Conservation (phyloP, 2,888 invertebrate species). For the Aradus depressus region DNA sequence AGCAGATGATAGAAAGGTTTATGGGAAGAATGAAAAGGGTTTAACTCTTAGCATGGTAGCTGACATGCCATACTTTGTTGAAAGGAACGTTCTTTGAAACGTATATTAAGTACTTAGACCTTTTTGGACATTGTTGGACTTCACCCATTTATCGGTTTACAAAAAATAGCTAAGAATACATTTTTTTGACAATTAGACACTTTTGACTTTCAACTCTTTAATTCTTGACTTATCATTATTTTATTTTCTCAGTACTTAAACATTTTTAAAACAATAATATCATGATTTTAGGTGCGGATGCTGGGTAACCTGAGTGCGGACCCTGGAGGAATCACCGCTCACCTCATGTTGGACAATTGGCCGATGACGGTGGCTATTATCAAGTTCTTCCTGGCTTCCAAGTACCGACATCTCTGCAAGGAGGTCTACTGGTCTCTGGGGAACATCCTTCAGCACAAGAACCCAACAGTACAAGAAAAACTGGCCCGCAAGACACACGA, state of each 20-base stretch:
- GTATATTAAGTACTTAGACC: no score
- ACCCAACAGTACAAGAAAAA: neutral
- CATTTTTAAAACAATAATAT: no score
- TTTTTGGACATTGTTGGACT: no score
- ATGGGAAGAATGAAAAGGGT: no score
- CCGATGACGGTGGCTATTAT: neutral
- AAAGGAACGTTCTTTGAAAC: no score
- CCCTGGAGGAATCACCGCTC: constrained; percentile 9
- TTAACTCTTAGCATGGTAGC: no score
- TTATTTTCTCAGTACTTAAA: no score
- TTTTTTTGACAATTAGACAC: neutral
- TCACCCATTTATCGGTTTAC: no score
- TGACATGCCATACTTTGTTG: no score
- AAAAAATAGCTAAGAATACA: no score
- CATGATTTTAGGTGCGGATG: constrained; percentile 9
- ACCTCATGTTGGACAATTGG: constrained; percentile 7
- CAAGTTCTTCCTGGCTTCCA: constrained; percentile 7
- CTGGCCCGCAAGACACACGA: neutral
- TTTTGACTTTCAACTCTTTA: neutral
- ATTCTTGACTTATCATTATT: neutral
- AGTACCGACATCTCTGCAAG: constrained; percentile 10
- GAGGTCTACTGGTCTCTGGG: constrained; percentile 18
- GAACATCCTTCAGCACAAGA: constrained; percentile 15
- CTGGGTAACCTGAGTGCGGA: constrained; percentile 16
- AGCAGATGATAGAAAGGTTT: no score